Evolutionary conservation across 2,113 vertebrate species (phyloP).

Genomic region (Corythoichthys haematopterus): DNA sequence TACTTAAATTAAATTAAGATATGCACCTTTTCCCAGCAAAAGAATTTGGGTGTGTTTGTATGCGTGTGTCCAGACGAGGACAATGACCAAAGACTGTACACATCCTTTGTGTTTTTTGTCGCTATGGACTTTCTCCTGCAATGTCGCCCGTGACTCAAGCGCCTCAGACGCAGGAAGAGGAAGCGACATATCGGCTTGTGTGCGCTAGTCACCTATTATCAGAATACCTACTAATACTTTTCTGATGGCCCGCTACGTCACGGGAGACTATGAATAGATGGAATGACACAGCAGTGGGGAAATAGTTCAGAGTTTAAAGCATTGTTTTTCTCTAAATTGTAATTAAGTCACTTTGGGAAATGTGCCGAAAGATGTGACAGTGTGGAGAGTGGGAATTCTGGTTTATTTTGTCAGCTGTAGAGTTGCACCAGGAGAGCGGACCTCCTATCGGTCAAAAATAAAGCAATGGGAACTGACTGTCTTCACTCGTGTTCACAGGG

Average conservation of each 20-base stretch:
- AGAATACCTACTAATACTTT: conserved; percentile 23
- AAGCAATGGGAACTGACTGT: conserved; percentile 7
- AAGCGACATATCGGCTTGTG: conserved; percentile 49
- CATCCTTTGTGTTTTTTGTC: conserved; percentile 39
- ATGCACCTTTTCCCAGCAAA: not conserved
- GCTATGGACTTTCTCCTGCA: conserved; percentile 4
- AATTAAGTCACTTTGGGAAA: conserved; percentile 11
- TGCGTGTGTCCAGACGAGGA: conserved; percentile 1
- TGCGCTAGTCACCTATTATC: conserved; percentile 23
- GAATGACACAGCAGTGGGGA: not conserved
- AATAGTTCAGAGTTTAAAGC: not conserved
- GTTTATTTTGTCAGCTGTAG: conserved; percentile 66
- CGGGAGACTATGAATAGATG: conserved; percentile 1
- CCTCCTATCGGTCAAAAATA: conserved; percentile 17
- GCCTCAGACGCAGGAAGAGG: conserved; percentile 55
- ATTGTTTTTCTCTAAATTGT: not conserved
- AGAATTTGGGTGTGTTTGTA: conserved; percentile 17
- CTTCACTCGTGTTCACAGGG: conserved; percentile 21
- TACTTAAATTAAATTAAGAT: conserved; percentile 2
- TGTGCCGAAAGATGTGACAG: conserved; percentile 3
- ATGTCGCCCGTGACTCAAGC: conserved; percentile 23
- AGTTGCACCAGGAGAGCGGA: conserved; percentile 22
- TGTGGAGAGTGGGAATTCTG: conserved; percentile 20
- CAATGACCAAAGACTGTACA: conserved; percentile 34
- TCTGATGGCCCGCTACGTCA: conserved; percentile 24